These are phyloP conservation scores for Pyrrhia umbra DNA, from an alignment of 2,888 invertebrate species.

Conservation along the genomic window DNA sequence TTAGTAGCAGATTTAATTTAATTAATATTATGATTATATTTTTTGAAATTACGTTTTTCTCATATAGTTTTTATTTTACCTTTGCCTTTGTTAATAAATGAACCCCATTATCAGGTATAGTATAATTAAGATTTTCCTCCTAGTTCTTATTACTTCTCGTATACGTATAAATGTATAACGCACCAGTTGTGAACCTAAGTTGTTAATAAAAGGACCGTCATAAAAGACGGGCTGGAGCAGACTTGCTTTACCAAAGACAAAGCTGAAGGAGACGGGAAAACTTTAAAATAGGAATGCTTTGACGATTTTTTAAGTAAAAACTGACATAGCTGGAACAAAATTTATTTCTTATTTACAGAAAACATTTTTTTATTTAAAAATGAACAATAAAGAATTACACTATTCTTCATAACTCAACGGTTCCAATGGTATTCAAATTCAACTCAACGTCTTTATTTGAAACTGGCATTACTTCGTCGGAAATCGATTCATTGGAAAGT, in stretches of 20 bases:
- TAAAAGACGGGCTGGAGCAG: slow-evolving; percentile 3
- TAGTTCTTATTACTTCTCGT: slow-evolving; percentile 23
- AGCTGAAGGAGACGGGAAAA: slow-evolving; percentile 3
- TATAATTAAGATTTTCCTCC: slow-evolving; percentile 26
- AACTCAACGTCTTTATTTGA: slow-evolving; percentile 47
- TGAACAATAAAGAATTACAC: not conserved
- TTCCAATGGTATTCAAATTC: slow-evolving; percentile 35
- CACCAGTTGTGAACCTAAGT: slow-evolving; percentile 8
- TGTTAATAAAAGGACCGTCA: slow-evolving; percentile 19
- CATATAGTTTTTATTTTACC: slow-evolving; percentile 1
- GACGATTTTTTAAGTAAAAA: slow-evolving; percentile 25
- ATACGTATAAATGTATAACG: no score
- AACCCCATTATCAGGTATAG: slow-evolving; percentile 2
- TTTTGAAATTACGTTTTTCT: no score
- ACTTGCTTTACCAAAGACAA: slow-evolving; percentile 24
- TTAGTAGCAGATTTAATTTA: no score
- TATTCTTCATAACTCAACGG: slow-evolving; percentile 23
- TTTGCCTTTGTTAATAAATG: slow-evolving; percentile 9
- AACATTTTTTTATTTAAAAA: slow-evolving; percentile 9
- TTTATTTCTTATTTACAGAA: slow-evolving; percentile 7
- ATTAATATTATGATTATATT: no score
- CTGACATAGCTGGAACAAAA: not conserved
- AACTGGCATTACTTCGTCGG: slow-evolving; percentile 41
- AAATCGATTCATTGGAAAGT: slow-evolving; percentile 57
- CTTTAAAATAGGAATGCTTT: slow-evolving; percentile 26